These are phyloP conservation scores for Centroberyx gerrardi DNA, from an alignment of 2,797 vertebrate species.

Conservation along the genomic window DNA sequence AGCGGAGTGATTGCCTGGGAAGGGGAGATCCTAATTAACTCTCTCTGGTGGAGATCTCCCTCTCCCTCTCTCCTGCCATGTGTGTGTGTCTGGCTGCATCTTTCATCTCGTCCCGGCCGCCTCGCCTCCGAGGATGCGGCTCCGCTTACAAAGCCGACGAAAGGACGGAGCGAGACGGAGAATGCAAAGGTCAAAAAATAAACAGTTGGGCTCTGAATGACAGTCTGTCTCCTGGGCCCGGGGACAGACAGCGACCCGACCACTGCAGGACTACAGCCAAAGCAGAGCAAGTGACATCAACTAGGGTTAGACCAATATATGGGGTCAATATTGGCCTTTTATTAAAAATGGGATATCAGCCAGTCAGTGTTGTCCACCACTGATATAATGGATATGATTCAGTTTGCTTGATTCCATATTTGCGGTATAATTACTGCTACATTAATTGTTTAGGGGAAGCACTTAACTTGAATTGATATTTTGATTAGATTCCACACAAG, in stretches of 20 bases:
- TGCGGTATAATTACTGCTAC: conserved; percentile 15
- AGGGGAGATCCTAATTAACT: conserved; percentile 82
- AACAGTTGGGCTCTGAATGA: conserved; percentile 72
- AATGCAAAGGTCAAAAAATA: conserved; percentile 83
- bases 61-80: conserved; percentile 50
- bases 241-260: conserved; percentile 39
- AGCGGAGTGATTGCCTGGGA: conserved; percentile 76
- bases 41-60: conserved; percentile 74
- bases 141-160: conserved; percentile 66
- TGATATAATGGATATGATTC: neutral
- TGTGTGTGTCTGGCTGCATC: conserved; percentile 69
- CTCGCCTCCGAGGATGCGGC: conserved; percentile 59
- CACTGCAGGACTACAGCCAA: conserved; percentile 33
- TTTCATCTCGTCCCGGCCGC: conserved; percentile 73
- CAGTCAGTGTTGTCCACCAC: neutral
- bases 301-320: neutral
- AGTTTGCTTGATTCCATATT: conserved; percentile 23
- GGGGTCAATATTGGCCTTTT: neutral
- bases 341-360: conserved; percentile 13
- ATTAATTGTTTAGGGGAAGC: neutral
- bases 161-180: conserved; percentile 69
- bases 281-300: conserved; percentile 29
- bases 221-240: conserved; percentile 58
- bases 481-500: no score
- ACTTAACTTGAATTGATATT: neutral